Conservation (phyloP, 1,140 invertebrate species). For the Arion vulgaris region DNA sequence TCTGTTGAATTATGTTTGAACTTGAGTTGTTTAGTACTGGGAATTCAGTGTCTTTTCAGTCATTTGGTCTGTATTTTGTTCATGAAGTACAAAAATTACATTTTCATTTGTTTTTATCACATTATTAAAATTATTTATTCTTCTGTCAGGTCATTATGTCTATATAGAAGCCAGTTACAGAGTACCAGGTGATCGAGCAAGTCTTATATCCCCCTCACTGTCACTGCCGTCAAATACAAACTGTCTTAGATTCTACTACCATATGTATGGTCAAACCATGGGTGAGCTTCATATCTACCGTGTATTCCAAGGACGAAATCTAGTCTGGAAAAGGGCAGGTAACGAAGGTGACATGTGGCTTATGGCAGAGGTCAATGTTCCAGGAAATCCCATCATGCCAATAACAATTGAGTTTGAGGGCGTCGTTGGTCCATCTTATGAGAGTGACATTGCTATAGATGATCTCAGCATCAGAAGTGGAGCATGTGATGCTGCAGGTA, state of each 20-base stretch:
- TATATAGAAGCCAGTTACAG: constrained; percentile 82
- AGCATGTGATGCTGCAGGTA: constrained; percentile 44
- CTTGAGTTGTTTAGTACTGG: too few relatives aligned
- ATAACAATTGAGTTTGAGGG: constrained; percentile 53
- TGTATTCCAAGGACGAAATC: neutral
- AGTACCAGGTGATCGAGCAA: constrained; percentile 78
- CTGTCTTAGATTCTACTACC: constrained; percentile 78
- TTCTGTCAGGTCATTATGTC: constrained; percentile 77
- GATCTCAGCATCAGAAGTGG: constrained; percentile 57
- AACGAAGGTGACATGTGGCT: constrained; percentile 62
- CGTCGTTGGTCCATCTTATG: constrained; percentile 48
- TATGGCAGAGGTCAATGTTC: constrained; percentile 54
- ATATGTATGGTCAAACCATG: constrained; percentile 80
- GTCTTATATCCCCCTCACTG: constrained; percentile 48
- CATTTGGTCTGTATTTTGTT: too few relatives aligned
- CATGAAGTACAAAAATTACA: too few relatives aligned
- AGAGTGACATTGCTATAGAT: constrained; percentile 68
- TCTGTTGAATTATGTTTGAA: too few relatives aligned
- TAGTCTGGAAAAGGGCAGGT: constrained; percentile 43
- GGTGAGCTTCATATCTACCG: constrained; percentile 61
- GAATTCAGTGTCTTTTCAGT: too few relatives aligned
- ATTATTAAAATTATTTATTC: too few relatives aligned
- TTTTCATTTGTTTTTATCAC: too few relatives aligned
- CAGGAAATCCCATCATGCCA: neutral
- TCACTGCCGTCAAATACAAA: constrained; percentile 13